phyloP scores from a whole-genome alignment of 2,113 vertebrate species.

The Hystrix cristata region DNA sequence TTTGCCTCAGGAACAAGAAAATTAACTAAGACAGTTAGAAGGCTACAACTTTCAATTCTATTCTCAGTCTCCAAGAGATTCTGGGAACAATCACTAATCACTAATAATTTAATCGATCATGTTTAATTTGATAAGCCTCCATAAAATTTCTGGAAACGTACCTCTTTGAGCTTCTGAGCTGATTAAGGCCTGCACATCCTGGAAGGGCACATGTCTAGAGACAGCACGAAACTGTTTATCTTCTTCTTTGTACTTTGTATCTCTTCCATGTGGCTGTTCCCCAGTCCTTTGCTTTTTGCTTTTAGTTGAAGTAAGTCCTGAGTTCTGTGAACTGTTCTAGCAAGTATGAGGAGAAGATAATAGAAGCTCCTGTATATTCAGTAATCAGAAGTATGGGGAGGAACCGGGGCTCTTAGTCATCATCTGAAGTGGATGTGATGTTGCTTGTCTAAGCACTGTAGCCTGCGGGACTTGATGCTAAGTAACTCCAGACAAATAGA shows the following conservation, averaged over 20 bases:
- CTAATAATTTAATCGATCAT: neutral
- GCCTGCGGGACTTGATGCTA: neutral
- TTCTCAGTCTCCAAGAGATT: neutral
- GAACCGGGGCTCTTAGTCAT: neutral
- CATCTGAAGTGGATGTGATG: neutral
- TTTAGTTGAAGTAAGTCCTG: neutral
- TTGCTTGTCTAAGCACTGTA: rapidly evolving
- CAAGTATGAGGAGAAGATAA: neutral
- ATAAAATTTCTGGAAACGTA: neutral
- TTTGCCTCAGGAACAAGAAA: neutral
- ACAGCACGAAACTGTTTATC: neutral
- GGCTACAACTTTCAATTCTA: neutral
- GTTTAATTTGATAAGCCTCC: neutral
- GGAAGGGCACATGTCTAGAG: neutral
- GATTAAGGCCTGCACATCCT: too few species aligned
- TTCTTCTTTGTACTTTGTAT: too few species aligned
- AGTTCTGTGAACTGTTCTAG: neutral
- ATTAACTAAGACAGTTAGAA: neutral
- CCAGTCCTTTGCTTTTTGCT: too few species aligned
- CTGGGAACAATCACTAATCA: neutral
- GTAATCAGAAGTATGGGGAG: neutral
- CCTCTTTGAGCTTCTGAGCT: neutral
- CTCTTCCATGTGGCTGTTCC: neutral
- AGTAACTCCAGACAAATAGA: neutral
- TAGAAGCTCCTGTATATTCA: too few species aligned